phyloP scores from a whole-genome alignment of 2,797 vertebrate species.

The Halcyon badia region DNA sequence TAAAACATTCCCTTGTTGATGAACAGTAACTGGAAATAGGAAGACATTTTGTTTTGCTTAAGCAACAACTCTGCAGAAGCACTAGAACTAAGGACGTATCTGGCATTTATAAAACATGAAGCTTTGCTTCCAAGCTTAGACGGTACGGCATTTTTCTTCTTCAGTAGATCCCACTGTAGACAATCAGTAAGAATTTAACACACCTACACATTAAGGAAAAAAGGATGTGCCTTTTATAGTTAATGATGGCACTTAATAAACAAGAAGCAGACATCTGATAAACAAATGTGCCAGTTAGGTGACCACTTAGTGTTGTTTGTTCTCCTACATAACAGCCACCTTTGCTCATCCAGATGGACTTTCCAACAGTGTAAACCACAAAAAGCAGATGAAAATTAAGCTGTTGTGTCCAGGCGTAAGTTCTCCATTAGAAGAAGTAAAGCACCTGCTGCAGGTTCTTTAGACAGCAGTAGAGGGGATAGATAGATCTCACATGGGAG shows the following conservation, averaged over 20 bases:
- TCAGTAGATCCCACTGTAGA: neutral
- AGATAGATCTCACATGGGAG: neutral
- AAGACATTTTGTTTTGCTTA: conserved; percentile 60
- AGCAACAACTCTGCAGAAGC: conserved; percentile 34
- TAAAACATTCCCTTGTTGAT: conserved; percentile 70
- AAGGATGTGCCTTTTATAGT: neutral
- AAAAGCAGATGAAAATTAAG: conserved; percentile 9
- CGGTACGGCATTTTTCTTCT: neutral
- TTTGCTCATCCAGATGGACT: neutral
- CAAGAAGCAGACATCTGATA: neutral
- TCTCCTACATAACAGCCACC: neutral
- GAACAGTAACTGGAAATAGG: conserved; percentile 64
- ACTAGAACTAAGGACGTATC: neutral
- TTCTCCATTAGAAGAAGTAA: conserved; percentile 11
- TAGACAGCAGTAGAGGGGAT: neutral
- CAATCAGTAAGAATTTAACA: neutral
- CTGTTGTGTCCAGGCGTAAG: neutral
- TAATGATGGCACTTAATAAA: neutral
- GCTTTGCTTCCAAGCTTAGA: neutral
- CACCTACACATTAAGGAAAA: neutral
- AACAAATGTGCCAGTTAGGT: neutral
- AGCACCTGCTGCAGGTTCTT: conserved; percentile 30
- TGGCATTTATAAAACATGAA: neutral
- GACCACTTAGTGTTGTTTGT: neutral
- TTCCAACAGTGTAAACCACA: neutral